Percentiles rank a stretch among this genome's conserved stretches.
These are phyloP conservation scores for Stenichneumon culpator DNA, from an alignment of 2,888 invertebrate species.

Conservation along the genomic window DNA sequence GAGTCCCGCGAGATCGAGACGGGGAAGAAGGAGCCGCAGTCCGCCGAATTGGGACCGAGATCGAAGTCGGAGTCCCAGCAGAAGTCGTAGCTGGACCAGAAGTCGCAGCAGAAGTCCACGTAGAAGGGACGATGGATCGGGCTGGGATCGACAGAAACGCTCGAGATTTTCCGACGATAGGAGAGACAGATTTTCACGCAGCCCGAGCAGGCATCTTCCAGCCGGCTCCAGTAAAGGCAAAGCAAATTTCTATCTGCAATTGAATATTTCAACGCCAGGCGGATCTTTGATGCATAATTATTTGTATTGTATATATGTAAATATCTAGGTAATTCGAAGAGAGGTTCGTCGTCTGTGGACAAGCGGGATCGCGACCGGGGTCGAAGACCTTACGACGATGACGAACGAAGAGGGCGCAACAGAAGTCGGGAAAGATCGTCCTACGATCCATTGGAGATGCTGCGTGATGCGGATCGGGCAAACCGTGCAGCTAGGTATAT, in stretches of 20 bases:
- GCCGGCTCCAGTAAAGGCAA: slow-evolving; percentile 27
- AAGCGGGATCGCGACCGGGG: slow-evolving; percentile 75
- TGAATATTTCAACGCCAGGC: not conserved
- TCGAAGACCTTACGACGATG: slow-evolving; percentile 73
- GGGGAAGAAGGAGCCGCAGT: slow-evolving; percentile 73
- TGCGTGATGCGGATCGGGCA: slow-evolving; percentile 74
- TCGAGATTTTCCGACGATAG: slow-evolving; percentile 73
- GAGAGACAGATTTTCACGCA: slow-evolving; percentile 78
- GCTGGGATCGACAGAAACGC: slow-evolving; percentile 62
- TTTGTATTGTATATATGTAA: slow-evolving; percentile 19
- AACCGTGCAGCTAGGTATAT: slow-evolving; percentile 61
- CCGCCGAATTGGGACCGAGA: slow-evolving; percentile 78
- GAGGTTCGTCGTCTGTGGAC: slow-evolving; percentile 61
- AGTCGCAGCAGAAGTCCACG: slow-evolving; percentile 81
- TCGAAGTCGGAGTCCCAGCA: slow-evolving; percentile 77
- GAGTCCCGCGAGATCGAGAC: slow-evolving; percentile 71
- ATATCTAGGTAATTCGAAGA: slow-evolving; percentile 71
- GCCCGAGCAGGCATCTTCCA: slow-evolving; percentile 73
- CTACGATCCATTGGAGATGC: slow-evolving; percentile 81
- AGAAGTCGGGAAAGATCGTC: slow-evolving; percentile 74
- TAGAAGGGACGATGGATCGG: slow-evolving; percentile 74
- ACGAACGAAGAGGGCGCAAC: slow-evolving; percentile 72
- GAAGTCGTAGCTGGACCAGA: slow-evolving; percentile 79
- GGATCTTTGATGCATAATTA: not conserved
- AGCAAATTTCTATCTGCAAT: not conserved